Percentiles rank a stretch among this genome's conserved stretches.
Conservation (phyloP, 2,797 vertebrate genomes). For the Anas bahamensis region DNA sequence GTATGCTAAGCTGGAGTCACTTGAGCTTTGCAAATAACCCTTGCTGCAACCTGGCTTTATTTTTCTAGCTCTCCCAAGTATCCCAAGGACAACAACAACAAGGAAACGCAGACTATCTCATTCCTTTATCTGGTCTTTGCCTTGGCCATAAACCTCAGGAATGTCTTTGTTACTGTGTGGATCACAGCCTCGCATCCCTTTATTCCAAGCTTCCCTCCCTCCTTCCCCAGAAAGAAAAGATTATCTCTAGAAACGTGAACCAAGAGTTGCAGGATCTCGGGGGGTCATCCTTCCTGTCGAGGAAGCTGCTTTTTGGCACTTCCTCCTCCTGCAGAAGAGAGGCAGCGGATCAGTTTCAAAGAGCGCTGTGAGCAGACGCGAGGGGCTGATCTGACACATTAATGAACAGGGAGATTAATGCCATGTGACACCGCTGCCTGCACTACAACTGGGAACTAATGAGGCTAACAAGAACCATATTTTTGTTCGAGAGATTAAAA, state of each 20-base stretch:
- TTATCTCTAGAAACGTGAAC: constrained; percentile 61
- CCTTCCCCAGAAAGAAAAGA: constrained; percentile 51
- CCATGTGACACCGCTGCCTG: constrained; percentile 45
- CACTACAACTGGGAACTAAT: constrained; percentile 27
- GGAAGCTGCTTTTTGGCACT: constrained; percentile 72
- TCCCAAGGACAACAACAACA: neutral
- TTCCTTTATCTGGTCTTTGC: constrained; percentile 23
- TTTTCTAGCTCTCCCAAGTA: neutral
- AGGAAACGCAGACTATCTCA: neutral
- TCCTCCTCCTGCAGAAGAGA: constrained; percentile 43
- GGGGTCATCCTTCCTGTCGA: constrained; percentile 78
- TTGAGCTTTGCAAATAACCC: neutral
- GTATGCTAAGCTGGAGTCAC: fast-evolving
- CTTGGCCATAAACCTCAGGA: constrained; percentile 39
- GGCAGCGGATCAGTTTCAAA: constrained; percentile 75
- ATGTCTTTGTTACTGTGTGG: constrained; percentile 27
- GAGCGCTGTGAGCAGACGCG: neutral
- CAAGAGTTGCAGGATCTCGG: constrained; percentile 40
- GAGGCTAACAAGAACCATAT: constrained; percentile 47
- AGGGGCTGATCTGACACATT: constrained; percentile 7
- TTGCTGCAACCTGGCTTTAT: neutral
- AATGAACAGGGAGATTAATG: constrained; percentile 57
- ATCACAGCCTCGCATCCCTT: neutral
- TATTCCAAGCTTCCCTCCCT: neutral
- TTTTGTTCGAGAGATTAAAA: constrained; percentile 7